Evolutionary conservation across 2,113 vertebrate genomes (phyloP).

Genomic region (Chaetura pelagica): DNA sequence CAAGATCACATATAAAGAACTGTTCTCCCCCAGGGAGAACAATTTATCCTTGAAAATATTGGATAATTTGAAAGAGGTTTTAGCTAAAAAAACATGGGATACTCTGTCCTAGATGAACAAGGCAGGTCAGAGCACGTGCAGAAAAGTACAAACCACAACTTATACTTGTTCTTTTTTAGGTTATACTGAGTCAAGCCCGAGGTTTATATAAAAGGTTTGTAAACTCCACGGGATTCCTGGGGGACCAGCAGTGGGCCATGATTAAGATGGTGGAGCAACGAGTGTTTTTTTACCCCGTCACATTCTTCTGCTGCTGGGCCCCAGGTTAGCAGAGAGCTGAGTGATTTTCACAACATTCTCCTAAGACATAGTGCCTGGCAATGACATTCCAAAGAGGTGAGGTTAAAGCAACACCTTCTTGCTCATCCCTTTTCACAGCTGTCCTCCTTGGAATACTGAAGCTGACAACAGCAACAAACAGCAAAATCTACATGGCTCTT

Average conservation of each 20-base stretch:
- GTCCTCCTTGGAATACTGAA: conserved; percentile 75
- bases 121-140: not conserved
- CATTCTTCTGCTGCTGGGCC: conserved; percentile 88
- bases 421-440: conserved; percentile 62
- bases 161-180: conserved; percentile 65
- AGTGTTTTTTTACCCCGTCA: conserved; percentile 83
- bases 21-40: not conserved
- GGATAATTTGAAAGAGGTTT: not conserved
- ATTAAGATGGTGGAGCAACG: conserved; percentile 81
- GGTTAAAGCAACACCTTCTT: not conserved
- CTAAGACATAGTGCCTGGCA: not conserved
- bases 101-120: not conserved
- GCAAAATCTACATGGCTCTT: conserved; percentile 68
- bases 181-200: conserved; percentile 79
- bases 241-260: conserved; percentile 83
- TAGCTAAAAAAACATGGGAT: not conserved
- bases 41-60: not conserved
- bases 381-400: not conserved
- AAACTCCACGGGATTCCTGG: conserved; percentile 82
- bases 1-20: accelerated
- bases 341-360: not conserved
- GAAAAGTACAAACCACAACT: not conserved
- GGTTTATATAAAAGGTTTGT: conserved; percentile 81
- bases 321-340: conserved; percentile 80
- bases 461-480: conserved; percentile 58